Conservation (phyloP, 2,113 vertebrate species). For the Callionymus lyra region DNA sequence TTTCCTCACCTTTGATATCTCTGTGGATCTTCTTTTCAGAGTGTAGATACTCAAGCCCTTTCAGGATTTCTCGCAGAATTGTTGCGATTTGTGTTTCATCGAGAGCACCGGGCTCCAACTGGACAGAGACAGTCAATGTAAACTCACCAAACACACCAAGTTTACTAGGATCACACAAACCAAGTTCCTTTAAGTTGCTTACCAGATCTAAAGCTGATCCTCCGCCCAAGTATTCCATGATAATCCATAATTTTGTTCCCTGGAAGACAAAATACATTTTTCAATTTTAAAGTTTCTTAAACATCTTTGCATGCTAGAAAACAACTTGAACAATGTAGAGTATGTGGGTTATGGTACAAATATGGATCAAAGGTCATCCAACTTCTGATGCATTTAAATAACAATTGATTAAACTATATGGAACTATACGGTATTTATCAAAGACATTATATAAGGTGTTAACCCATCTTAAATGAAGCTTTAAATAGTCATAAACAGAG, state of each 20-base stretch:
- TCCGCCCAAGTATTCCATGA: conserved; percentile 95
- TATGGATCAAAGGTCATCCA: too few species aligned
- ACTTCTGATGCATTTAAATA: too few species aligned
- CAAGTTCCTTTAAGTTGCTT: conserved; percentile 38
- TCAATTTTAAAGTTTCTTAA: too few species aligned
- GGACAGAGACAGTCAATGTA: background rate
- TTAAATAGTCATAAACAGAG: too few species aligned
- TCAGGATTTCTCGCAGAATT: conserved; percentile 91
- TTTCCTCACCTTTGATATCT: conserved; percentile 89
- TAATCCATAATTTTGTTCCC: conserved; percentile 96
- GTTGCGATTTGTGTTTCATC: conserved; percentile 96
- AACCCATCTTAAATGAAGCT: too few species aligned
- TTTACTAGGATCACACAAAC: too few species aligned
- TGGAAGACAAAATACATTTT: conserved; percentile 38
- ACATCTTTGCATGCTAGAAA: too few species aligned
- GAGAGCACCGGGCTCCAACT: conserved; percentile 86
- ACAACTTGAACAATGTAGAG: too few species aligned
- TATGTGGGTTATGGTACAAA: too few species aligned
- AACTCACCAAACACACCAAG: background rate
- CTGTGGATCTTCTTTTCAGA: conserved; percentile 98
- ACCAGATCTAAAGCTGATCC: conserved; percentile 93
- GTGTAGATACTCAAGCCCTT: conserved; percentile 95
- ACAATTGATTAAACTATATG: too few species aligned
- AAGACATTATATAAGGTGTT: too few species aligned
- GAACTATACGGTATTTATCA: too few species aligned